phyloP scores from a whole-genome alignment of 2,888 invertebrate genomes.

The Rhingia rostrata region DNA sequence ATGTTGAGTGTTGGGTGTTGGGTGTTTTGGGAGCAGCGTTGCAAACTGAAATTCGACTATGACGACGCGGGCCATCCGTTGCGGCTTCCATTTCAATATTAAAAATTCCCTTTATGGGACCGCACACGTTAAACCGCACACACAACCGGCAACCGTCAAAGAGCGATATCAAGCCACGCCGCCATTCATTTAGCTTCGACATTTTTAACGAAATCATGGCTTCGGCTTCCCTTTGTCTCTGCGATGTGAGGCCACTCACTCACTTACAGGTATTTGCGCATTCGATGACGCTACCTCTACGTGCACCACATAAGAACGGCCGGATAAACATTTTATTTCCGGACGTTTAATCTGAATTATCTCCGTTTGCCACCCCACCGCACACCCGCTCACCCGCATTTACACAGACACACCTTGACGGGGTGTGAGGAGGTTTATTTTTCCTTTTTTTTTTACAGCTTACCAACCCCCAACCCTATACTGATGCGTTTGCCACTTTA shows the following conservation, averaged over 20 bases:
- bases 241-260: slow-evolving; percentile 44
- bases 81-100: slow-evolving; percentile 70
- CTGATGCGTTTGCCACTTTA: slow-evolving; percentile 54
- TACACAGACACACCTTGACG: slow-evolving; percentile 11
- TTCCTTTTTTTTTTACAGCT: slow-evolving; percentile 1
- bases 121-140: slow-evolving; percentile 65
- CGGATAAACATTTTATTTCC: slow-evolving; percentile 75
- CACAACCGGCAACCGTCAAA: slow-evolving; percentile 14
- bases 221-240: slow-evolving; percentile 65
- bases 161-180: slow-evolving; percentile 2
- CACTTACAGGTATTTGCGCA: slow-evolving; percentile 43
- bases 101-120: slow-evolving; percentile 71
- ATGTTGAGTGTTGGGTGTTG: slow-evolving; percentile 3
- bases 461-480: background rate
- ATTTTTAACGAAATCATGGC: slow-evolving; percentile 67
- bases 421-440: background rate
- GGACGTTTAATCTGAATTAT: slow-evolving; percentile 74
- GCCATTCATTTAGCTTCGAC: slow-evolving; percentile 64
- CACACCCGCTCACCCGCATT: background rate
- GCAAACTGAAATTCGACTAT: background rate
- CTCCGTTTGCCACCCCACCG: slow-evolving; percentile 36
- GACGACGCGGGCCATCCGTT: slow-evolving; percentile 35
- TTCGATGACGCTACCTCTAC: slow-evolving; percentile 20
- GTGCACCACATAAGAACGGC: slow-evolving; percentile 70
- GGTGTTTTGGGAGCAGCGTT: too few species aligned